These are phyloP conservation scores for Geotrupes spiniger DNA, from an alignment of 2,888 invertebrate species.

Conservation along the genomic window DNA sequence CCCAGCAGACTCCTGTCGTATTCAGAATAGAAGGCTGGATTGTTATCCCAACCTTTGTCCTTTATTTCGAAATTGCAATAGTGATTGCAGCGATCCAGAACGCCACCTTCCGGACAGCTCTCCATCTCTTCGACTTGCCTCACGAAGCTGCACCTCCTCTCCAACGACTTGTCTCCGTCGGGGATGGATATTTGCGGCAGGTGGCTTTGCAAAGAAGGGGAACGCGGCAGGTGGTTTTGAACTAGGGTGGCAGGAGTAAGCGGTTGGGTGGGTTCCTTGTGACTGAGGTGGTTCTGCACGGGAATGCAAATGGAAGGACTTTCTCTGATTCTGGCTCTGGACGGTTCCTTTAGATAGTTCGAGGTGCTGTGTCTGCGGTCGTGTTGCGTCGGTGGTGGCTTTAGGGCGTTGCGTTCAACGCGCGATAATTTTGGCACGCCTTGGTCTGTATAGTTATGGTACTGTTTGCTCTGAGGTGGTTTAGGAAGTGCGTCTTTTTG, in stretches of 20 bases:
- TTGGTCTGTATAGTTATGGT: constrained; percentile 55
- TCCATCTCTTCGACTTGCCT: constrained; percentile 52
- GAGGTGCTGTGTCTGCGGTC: constrained; percentile 47
- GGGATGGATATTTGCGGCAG: constrained; percentile 57
- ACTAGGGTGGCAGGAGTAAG: constrained; percentile 42
- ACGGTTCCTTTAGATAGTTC: constrained; percentile 39
- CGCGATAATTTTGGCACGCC: constrained; percentile 55
- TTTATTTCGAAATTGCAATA: constrained; percentile 50
- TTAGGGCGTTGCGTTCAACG: constrained; percentile 50
- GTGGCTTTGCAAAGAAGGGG: constrained; percentile 50
- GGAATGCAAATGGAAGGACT: constrained; percentile 54
- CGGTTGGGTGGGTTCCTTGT: constrained; percentile 54
- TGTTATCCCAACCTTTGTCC: constrained; percentile 43
- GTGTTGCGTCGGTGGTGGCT: constrained; percentile 39
- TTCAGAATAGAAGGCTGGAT: constrained; percentile 43
- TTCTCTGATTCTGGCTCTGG: constrained; percentile 43
- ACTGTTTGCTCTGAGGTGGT: constrained; percentile 52
- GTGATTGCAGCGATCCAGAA: constrained; percentile 48
- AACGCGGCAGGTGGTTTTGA: constrained; percentile 35
- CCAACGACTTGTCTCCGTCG: constrained; percentile 44
- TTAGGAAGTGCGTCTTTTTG: constrained; percentile 49
- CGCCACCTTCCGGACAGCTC: constrained; percentile 37
- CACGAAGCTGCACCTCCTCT: constrained; percentile 53
- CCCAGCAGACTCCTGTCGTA: constrained; percentile 46
- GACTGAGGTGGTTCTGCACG: constrained; percentile 51